These are phyloP conservation scores for Cathartes aura DNA, from an alignment of 2,113 vertebrate genomes.

Conservation along the genomic window DNA sequence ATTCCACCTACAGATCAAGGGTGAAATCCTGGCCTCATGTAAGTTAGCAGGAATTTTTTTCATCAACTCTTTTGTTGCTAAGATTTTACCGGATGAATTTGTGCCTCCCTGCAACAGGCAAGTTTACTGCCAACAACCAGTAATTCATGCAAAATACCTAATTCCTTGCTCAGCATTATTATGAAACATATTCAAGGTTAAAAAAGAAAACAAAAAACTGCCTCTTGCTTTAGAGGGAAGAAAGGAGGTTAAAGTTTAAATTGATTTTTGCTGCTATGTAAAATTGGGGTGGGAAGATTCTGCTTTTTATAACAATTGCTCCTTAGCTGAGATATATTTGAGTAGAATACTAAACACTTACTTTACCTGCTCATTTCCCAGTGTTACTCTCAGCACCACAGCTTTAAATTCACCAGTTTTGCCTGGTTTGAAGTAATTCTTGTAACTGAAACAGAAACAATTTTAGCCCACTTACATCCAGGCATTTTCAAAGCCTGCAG, in stretches of 20 bases:
- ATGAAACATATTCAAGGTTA: not conserved
- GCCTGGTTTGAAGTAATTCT: not conserved
- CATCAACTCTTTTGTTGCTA: constrained; percentile 11
- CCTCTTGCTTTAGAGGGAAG: not conserved
- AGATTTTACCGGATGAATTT: not conserved
- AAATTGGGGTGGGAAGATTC: not conserved
- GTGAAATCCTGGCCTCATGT: not conserved
- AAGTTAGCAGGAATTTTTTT: not conserved
- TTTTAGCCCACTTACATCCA: not conserved
- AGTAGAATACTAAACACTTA: not conserved
- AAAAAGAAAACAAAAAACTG: not conserved
- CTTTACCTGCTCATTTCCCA: not conserved
- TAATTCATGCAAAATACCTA: not conserved
- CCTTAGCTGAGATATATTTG: not conserved
- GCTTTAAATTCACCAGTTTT: not conserved
- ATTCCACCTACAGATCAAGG: constrained; percentile 19
- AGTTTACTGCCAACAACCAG: not conserved
- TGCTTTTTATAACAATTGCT: not conserved
- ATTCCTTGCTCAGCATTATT: not conserved
- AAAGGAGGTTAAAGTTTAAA: not conserved
- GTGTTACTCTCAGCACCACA: not conserved
- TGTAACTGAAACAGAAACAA: not conserved
- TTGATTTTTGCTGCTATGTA: not conserved
- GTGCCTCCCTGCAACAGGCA: not conserved
- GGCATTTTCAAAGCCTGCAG: not conserved